Evolutionary conservation across 37 sponge, comb jelly and placozoan species (phyloP).

Genomic region (Geodia barretti): DNA sequence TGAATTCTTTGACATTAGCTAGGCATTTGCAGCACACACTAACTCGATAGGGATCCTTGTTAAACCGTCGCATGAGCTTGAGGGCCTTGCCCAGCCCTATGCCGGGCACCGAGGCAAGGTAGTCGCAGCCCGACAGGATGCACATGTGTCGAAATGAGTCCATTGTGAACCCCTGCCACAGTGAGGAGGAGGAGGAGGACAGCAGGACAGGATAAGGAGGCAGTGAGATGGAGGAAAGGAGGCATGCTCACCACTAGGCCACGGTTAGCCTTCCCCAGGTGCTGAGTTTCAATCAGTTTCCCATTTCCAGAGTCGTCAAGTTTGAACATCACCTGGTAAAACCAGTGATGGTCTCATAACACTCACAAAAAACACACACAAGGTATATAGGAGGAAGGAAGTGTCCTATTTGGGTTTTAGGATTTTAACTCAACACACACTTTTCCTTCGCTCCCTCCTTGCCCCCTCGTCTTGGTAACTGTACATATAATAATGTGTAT

Average conservation of each 20-base stretch:
- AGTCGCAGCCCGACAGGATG: conserved; percentile 98
- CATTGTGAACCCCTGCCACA: conserved; percentile 62
- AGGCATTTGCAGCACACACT: background rate
- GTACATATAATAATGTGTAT: too few species aligned
- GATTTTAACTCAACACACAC: background rate
- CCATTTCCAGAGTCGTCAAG: conserved; percentile 91
- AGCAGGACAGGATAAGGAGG: background rate
- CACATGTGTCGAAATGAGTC: conserved; percentile 94
- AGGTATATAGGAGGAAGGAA: background rate
- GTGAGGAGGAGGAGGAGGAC: background rate
- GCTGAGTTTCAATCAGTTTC: conserved; percentile 67
- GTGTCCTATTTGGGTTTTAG: background rate
- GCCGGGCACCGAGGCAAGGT: conserved; percentile 89
- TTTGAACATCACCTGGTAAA: conserved; percentile 83
- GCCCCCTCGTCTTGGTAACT: background rate
- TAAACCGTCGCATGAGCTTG: conserved; percentile 85
- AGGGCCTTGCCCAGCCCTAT: conserved; percentile 88
- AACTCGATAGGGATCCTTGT: conserved; percentile 69
- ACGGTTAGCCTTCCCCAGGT: conserved; percentile 61
- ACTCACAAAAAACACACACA: background rate
- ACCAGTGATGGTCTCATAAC: background rate
- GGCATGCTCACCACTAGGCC: conserved; percentile 18
- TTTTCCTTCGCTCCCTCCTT: background rate
- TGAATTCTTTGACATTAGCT: too few species aligned
- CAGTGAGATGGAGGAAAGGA: background rate